Conservation (phyloP, 2,797 vertebrate genomes). For the Onychomys arenicola region DNA sequence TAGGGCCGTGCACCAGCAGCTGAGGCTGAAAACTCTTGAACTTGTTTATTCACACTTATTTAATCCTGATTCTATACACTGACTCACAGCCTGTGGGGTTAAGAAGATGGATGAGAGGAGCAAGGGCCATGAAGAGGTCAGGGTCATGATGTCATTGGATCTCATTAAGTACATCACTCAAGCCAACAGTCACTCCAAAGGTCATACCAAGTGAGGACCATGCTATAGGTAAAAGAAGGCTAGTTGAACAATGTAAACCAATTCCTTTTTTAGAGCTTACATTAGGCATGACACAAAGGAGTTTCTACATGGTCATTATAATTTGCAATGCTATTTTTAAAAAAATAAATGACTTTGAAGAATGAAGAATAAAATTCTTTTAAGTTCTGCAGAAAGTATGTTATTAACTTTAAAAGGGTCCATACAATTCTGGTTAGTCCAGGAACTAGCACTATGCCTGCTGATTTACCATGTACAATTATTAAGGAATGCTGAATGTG, state of each 20-base stretch:
- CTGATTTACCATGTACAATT: neutral
- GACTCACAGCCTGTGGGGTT: constrained; percentile 86
- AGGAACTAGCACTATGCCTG: neutral
- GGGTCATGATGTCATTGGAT: constrained; percentile 89
- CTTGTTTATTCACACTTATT: constrained; percentile 92
- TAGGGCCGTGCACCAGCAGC: constrained; percentile 84
- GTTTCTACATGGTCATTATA: neutral
- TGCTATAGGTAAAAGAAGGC: constrained; percentile 75
- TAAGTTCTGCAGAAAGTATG: neutral
- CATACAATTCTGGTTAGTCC: neutral
- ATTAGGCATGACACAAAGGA: constrained; percentile 3
- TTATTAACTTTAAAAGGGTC: neutral
- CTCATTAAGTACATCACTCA: constrained; percentile 91
- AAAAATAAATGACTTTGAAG: constrained; percentile 51
- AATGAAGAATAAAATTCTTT: neutral
- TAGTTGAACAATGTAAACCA: constrained; percentile 65
- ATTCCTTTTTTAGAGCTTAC: constrained; percentile 46
- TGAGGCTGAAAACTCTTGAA: constrained; percentile 88
- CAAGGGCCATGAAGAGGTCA: constrained; percentile 85
- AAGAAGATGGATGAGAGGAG: constrained; percentile 89
- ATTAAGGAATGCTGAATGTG: neutral
- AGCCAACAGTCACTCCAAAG: constrained; percentile 85
- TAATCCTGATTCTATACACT: constrained; percentile 89
- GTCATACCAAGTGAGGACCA: constrained; percentile 83
- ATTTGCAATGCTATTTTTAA: neutral